Evolutionary conservation across 2,888 invertebrate species (phyloP), one percentile per base, ranked within the genome.

Genomic region (Campoplex nolae): DNA sequence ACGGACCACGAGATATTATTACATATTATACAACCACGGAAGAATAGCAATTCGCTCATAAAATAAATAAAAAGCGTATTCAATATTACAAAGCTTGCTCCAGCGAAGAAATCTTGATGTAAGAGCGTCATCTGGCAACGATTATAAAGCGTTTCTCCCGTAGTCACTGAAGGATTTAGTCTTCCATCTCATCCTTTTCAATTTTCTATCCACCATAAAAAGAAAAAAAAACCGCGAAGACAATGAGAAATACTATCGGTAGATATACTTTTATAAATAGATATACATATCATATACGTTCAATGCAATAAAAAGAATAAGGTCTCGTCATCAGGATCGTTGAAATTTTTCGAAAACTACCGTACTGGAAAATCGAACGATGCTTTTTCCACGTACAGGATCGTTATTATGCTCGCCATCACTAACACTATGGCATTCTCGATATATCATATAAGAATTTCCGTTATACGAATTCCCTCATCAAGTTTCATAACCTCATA

Each of bases 51-150:
- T 62, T 38, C 77, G 35, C 45, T 82, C 74, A 78, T 85, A 71
- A 83, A 85, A 65, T 75, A 70, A 80, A 42, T 38, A 38, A 80
- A 85, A 87, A 85, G 62, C 23, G 78, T 82, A 78, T 85, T 65
- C 74, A 75, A 85, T 85, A 85, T 79, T 78, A 56, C 42, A 45
- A 74, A 82, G 78, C 75, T 70, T 62, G 62, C 77, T 67, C 48
- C 56, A 23, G 62, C 13, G 56, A 56, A 75, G 51, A 56, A 62
- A 48, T 48, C 35, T 65, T 85, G 67, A 79, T 45, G 45, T 54
- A n/a, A 38, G 6, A 42, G 54, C 38, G 35, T 67, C 77, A 56
- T 81, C 84, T 81, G 67, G 38, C 51, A 83, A 79, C 83, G 86
- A 86, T 86, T 83, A 86, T 80, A 83, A 83, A 83, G 76, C 73